Base-by-base conservation (phyloP, 2,797 vertebrate species). In the Diplodus sargus region DNA sequence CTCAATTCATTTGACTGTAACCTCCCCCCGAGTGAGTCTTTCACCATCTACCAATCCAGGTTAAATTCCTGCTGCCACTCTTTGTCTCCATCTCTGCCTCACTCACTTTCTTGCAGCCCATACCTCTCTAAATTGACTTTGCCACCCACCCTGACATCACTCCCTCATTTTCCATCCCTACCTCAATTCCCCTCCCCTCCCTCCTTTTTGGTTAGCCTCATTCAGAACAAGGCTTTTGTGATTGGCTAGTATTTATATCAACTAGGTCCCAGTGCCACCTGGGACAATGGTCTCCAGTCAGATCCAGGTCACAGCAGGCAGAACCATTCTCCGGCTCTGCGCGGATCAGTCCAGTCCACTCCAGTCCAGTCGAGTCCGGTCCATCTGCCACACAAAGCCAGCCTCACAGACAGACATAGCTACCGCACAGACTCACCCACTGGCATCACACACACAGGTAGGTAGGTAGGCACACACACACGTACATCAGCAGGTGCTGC, bases 231-330 rank as follows among this genome's bases (percentile, higher is more conserved):
- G 75, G 82, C 89, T 87, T 92, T 93, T 93, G 90, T 94, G 93
- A 96, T 96, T 95, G 95, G 95, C 81, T 84, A 89, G 90, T 96
- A 96, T 96, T 96, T 96, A 94, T 96, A 95, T 95, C 92, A 96
- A 93, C 93, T 96, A 95, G 95, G 95, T 95, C 93, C 94, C 85
- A 81, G 75, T 84, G 93, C 93, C 95, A 95, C 95, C 94, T 94
- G 95, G 95, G 95, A 95, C 93, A 94, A 91, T 88, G 91, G 90
- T 91, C 89, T 90, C 84, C 84, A 90, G 90, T 93, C 91, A 91
- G 89, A 92, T 93, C 92, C 93, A 95, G 94, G 93, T 93, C 94
- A 94, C 78, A 91, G 82, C 70, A 56, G 84, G 83, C 83, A 79
- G 87, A 92, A 94, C 90, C 83, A 62, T 65, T 90, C 86, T 68